Evolutionary conservation across 2,113 vertebrate genomes (phyloP), one percentile per base, ranked within the genome.

Genomic region (Leptobrachium ailaonicum): DNA sequence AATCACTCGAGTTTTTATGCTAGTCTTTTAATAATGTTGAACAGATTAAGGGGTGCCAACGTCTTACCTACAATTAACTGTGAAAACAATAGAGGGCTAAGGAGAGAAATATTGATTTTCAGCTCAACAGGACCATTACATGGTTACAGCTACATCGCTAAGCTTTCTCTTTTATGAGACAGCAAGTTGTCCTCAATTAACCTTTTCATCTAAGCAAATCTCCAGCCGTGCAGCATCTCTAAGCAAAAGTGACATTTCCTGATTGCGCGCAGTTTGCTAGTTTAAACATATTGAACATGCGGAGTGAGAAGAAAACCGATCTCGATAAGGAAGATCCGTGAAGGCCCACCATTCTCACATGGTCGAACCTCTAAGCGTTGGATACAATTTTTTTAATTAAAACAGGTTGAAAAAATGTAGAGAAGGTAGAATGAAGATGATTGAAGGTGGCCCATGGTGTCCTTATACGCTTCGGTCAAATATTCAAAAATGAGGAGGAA

Each of bases 161-260:
- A 74, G 79, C 79, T 69, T 69, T 69, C 47, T 68, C 63, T 75
- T 81, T 66, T 69, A 41, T 41, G 53, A 75, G 72, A 81, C 67
- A 63, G 70, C 53, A 69, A 81, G 54, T 67, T 75, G 79, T 81
- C 79, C 79, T 56, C 72, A 81, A 81, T 81, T 81, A 81, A 81
- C 79, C 79, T 81, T 81, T 75, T 81, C 78, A 80, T 73, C 63
- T 67, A 73, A 75, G 79, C 32, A 75, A 68, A 75, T 60, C 66
- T 44, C 45, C 53, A n/a, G 42, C 53, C 32, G 63, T 40, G 77
- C 64, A 73, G 70, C 76, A 78, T 79, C 69, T 60, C 47, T 75
- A 81, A 81, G 67, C 66, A 81, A 66, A 69, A 74, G 72, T 81
- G 66, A 66, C 71, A 81, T 69, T 56, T 69, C 71, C 79, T 66